Conservation (phyloP, 2,113 vertebrate genomes). For the Pseudorasbora parva region DNA sequence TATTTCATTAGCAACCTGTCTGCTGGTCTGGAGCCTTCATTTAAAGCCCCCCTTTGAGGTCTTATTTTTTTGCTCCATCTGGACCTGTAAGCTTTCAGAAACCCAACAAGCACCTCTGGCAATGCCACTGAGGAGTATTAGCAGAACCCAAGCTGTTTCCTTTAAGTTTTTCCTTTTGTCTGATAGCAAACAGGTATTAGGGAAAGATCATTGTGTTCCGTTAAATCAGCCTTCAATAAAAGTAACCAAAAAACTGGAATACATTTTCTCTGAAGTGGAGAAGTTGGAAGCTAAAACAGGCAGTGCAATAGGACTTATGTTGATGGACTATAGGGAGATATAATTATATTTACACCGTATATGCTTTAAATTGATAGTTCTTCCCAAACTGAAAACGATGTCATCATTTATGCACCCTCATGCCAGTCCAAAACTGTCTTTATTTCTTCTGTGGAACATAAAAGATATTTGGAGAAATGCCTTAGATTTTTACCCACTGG, state of each 20-base stretch:
- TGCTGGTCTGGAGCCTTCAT: slow-evolving; percentile 57
- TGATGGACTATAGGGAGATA: not conserved
- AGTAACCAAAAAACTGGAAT: not conserved
- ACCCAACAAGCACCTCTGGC: slow-evolving; percentile 61
- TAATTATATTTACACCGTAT: not conserved
- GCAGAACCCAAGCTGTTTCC: slow-evolving; percentile 40
- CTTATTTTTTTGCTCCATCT: slow-evolving; percentile 61
- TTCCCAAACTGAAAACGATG: not conserved
- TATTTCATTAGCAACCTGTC: slow-evolving; percentile 69
- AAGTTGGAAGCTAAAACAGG: not conserved
- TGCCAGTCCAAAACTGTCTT: not conserved
- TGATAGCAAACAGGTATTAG: slow-evolving; percentile 17
- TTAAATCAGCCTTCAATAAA: slow-evolving; percentile 23
- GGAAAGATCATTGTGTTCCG: not conserved
- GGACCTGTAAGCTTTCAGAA: slow-evolving; percentile 56
- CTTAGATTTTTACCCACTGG: not conserved
- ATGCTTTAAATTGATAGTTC: not conserved
- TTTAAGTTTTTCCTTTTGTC: slow-evolving; percentile 40
- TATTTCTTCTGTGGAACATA: not conserved
- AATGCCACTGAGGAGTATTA: slow-evolving; percentile 47
- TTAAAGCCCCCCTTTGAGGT: slow-evolving; percentile 62
- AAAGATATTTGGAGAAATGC: not conserved
- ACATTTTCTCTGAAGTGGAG: not conserved
- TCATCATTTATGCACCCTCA: not conserved
- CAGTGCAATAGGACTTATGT: not conserved